Evolutionary conservation across 2,888 invertebrate genomes (phyloP), one percentile per base, ranked within the genome.

Genomic region (Mythimna pallens): DNA sequence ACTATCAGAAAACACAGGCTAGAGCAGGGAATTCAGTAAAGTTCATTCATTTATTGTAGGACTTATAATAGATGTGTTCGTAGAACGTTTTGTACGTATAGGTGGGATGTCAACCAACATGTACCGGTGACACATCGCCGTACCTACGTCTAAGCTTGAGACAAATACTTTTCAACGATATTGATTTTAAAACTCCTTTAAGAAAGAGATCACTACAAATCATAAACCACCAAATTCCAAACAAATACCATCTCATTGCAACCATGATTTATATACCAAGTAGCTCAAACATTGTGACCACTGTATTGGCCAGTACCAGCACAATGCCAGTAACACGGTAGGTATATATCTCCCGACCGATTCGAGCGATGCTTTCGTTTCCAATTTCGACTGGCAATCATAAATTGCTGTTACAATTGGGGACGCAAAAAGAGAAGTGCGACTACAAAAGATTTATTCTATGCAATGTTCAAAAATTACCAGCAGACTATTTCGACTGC

Each of bases 361-460:
- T 52, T 25, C 65, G 22, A 52, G 10, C 81, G 64, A 67, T 70
- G 71, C 65, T 55, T 64, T 66, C 57, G 74, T 50, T 81, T 71
- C 65, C 85, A 78, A 85, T 81, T 80, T 70, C 59, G 34, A 66
- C 25, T 65, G 64, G 62, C 70, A 76, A 59, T 73, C 72, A 55
- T 80, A 78, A 78, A 82, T 82, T 68, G 36, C 59, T 54, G 40
- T n/a, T 61, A 61, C 66, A 61, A 50, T 14, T 47, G 30, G 50
- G 30, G 25, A 34, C 50, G 47, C 25, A 61, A 67, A 57, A 65
- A 80, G 40, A 65, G 12, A 6, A 67, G 22, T n/a, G 12, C 3
- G n/a, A 10, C 34, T 25, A 25, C 9, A 25, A 14, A 65, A 57
- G 55, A 66, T 71, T 62, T 57, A 65, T 65, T 50, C 30, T 4